A percentile compares a stretch with the other conserved stretches of the same genome.
phyloP scores from a whole-genome alignment of 2,113 vertebrate species.

The Alethe castanea region DNA sequence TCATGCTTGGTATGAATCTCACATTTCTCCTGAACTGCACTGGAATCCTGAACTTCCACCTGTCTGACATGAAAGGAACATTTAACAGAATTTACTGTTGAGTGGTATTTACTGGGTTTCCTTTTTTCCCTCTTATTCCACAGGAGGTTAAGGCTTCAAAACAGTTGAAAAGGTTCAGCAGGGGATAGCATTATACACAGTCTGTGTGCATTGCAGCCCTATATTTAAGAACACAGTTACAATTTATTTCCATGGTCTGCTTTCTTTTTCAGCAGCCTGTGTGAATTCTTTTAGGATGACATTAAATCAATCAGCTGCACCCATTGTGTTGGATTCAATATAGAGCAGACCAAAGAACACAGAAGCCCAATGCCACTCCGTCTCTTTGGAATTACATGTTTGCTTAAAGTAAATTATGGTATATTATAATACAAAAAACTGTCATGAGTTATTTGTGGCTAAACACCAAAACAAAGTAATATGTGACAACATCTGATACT shows the following conservation, averaged over 20 bases:
- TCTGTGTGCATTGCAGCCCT: background rate
- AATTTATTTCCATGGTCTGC: constrained; percentile 53
- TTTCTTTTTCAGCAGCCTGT: constrained; percentile 35
- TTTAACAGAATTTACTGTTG: background rate
- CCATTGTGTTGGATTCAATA: constrained; percentile 29
- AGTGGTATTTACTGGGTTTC: background rate
- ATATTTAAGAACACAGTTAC: constrained; percentile 44
- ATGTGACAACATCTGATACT: constrained; percentile 19
- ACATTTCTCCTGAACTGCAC: background rate
- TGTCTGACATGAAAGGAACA: background rate
- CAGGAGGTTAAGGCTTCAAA: background rate
- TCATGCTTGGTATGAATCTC: background rate
- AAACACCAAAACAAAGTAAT: constrained; percentile 12
- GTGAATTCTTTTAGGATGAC: constrained; percentile 47
- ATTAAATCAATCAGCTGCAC: constrained; percentile 39
- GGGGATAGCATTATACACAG: background rate
- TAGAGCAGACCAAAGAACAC: background rate
- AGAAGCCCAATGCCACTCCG: background rate
- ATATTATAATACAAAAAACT: constrained; percentile 9
- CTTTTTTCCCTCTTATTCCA: background rate
- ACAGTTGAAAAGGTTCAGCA: background rate
- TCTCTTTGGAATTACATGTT: constrained; percentile 20
- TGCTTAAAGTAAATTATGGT: constrained; percentile 42
- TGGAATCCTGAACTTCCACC: constrained; percentile 8
- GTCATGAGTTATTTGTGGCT: constrained; percentile 17